Conservation (phyloP, 2,888 invertebrate species). For the Lypha dubia region DNA sequence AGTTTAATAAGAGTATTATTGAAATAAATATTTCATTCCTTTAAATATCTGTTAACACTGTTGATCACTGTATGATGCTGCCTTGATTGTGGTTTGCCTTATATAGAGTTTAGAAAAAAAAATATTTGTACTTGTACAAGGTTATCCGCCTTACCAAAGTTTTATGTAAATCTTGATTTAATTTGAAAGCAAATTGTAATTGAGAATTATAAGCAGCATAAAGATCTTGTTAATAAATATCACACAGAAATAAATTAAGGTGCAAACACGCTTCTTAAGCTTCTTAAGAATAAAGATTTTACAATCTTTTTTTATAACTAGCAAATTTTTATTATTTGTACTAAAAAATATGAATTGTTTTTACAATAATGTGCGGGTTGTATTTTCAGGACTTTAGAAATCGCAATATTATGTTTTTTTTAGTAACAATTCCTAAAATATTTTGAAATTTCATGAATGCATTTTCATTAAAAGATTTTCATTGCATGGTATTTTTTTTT, state of each 20-base stretch:
- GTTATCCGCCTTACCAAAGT: conserved; percentile 64
- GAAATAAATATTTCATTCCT: conserved; percentile 5
- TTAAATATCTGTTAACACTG: background rate
- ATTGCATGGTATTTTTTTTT: too few species aligned
- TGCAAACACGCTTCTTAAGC: background rate
- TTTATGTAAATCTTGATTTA: conserved; percentile 53
- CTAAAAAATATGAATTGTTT: too few species aligned
- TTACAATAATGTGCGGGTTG: too few species aligned
- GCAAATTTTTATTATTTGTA: too few species aligned
- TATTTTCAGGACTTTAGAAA: too few species aligned
- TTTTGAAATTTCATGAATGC: too few species aligned
- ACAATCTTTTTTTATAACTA: background rate
- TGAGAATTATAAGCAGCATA: conserved; percentile 19
- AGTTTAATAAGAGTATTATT: background rate
- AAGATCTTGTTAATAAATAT: conserved; percentile 23
- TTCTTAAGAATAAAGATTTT: background rate
- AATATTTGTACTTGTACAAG: conserved; percentile 60
- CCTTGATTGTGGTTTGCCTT: conserved; percentile 42
- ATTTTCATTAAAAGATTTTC: too few species aligned
- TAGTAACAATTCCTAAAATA: too few species aligned
- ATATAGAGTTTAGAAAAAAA: conserved; percentile 28
- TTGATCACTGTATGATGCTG: background rate
- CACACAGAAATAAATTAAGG: background rate
- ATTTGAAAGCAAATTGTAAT: conserved; percentile 37
- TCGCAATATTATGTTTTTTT: too few species aligned